Percentiles rank a stretch among this genome's conserved stretches.
Conservation (phyloP, 1,140 invertebrate genomes). For the Trigoniulus corallinus region DNA sequence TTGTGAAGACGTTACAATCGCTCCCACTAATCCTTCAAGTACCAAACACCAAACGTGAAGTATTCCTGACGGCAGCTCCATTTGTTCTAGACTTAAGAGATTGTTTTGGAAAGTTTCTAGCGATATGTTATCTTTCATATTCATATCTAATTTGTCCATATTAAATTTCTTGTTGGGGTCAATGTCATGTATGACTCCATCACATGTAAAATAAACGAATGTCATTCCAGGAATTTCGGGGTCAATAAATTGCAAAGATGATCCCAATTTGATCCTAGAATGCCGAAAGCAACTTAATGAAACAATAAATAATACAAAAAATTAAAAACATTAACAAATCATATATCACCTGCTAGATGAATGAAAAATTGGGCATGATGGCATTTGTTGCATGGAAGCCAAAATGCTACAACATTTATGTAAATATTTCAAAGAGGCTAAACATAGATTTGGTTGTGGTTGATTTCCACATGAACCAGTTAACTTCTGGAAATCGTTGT, state of each 20-base stretch:
- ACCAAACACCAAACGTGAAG: conserved; percentile 79
- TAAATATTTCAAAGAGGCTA: conserved; percentile 69
- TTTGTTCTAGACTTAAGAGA: no score
- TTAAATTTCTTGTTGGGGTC: not conserved
- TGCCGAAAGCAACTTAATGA: not conserved
- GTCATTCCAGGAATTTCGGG: not conserved
- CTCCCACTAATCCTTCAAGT: conserved; percentile 71
- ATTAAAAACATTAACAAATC: not conserved
- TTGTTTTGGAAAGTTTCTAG: no score
- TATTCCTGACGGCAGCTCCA: conserved; percentile 68
- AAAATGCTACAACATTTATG: conserved; percentile 69
- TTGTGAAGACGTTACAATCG: conserved; percentile 48
- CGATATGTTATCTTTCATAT: no score
- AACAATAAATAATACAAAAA: not conserved
- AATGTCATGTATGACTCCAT: not conserved
- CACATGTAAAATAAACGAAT: not conserved
- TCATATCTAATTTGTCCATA: not conserved
- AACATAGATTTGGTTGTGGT: conserved; percentile 42
- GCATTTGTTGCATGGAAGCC: conserved; percentile 84
- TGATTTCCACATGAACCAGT: conserved; percentile 11
- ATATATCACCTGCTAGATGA: conserved; percentile 48
- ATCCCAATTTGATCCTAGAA: not conserved
- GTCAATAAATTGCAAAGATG: not conserved
- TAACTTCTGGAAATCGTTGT: conserved; percentile 20
- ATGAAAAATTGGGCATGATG: conserved; percentile 80